Conservation (phyloP, 1,140 invertebrate species). For the Drosophila pachea region DNA sequence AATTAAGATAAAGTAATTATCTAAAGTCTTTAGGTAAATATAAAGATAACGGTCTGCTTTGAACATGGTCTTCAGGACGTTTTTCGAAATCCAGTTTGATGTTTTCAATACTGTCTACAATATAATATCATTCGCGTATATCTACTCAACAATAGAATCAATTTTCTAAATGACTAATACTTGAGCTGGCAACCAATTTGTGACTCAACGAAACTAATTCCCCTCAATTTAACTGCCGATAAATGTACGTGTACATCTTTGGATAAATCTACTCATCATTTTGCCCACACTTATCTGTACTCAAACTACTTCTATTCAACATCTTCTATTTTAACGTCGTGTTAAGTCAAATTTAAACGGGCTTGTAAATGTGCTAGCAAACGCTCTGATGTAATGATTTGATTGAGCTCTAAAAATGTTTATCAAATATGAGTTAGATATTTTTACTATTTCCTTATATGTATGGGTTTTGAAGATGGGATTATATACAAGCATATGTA, state of each 20-base stretch:
- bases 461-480: slow-evolving; percentile 3
- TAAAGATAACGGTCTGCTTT: slow-evolving; percentile 50
- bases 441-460: slow-evolving; percentile 1
- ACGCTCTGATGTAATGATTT: slow-evolving; percentile 30
- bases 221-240: slow-evolving; percentile 10
- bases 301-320: slow-evolving; percentile 1
- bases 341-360: background rate
- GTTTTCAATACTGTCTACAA: slow-evolving; percentile 58
- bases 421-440: slow-evolving; percentile 27
- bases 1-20: slow-evolving; percentile 51
- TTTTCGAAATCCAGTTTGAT: slow-evolving; percentile 63
- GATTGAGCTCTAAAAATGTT: slow-evolving; percentile 42
- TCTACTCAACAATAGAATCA: slow-evolving; percentile 21
- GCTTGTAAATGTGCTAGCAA: slow-evolving; percentile 10
- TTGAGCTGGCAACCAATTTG: slow-evolving; percentile 27
- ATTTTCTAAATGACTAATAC: slow-evolving; percentile 40
- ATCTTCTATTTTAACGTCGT: background rate
- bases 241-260: slow-evolving; percentile 14
- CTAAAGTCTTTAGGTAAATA: slow-evolving; percentile 25
- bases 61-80: slow-evolving; percentile 27
- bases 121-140: slow-evolving; percentile 18
- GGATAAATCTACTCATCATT: slow-evolving; percentile 8
- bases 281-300: background rate
- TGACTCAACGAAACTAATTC: slow-evolving; percentile 34
- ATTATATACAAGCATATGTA: slow-evolving; percentile 44